A percentile compares a stretch with the other conserved stretches of the same genome.
Conservation (phyloP, 2,113 vertebrate species). For the Propithecus coquereli region DNA sequence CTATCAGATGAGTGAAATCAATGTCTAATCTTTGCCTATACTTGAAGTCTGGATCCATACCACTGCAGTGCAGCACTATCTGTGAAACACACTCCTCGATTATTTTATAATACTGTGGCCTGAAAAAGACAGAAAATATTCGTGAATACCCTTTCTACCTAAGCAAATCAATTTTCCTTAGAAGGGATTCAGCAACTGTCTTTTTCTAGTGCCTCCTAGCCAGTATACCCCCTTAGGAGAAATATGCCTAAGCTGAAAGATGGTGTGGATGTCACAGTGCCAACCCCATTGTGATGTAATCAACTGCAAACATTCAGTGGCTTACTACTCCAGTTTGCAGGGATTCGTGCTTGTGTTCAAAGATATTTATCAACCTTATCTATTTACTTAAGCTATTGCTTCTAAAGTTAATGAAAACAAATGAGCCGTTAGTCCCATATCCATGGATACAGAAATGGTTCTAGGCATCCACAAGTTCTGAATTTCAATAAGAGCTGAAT, state of each 20-base stretch:
- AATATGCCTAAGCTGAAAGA: neutral
- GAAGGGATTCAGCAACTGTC: neutral
- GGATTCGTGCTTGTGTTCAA: neutral
- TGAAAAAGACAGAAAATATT: constrained; percentile 69
- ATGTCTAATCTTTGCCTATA: constrained; percentile 93
- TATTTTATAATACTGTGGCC: constrained; percentile 98
- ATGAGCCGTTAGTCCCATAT: neutral
- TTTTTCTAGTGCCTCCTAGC: neutral
- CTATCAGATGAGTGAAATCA: constrained; percentile 93
- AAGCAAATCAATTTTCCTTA: neutral
- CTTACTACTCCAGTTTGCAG: neutral
- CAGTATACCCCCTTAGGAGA: neutral
- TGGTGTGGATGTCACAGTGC: neutral
- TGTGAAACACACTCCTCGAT: constrained; percentile 96
- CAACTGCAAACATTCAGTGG: neutral
- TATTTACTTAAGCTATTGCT: constrained; percentile 31
- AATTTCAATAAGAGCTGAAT: neutral
- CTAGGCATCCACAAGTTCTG: neutral
- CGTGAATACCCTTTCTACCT: constrained; percentile 15
- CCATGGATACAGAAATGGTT: neutral
- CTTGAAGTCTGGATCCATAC: constrained; percentile 96
- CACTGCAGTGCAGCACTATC: constrained; percentile 94
- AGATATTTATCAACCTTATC: neutral
- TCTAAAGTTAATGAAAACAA: constrained; percentile 27
- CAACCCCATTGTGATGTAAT: constrained; percentile 11